phyloP scores from a whole-genome alignment of 2,113 vertebrate species.

The Myodes glareolus region DNA sequence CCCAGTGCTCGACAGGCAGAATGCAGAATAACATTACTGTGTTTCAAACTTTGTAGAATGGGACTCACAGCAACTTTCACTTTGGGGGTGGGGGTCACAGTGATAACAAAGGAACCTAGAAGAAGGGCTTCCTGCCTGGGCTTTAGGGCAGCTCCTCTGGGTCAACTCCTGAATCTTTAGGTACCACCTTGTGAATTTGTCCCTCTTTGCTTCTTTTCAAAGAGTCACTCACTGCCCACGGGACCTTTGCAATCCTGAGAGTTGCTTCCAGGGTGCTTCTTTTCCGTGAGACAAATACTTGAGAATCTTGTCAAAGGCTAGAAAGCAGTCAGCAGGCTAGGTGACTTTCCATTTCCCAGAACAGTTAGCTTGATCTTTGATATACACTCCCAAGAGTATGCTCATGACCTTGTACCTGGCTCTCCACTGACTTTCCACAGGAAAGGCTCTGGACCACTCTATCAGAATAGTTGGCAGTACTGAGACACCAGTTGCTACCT shows the following conservation, averaged over 20 bases:
- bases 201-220: not conserved
- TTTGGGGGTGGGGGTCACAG: not conserved
- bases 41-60: not conserved
- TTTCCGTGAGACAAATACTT: not conserved
- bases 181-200: not conserved
- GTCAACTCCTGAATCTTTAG: not conserved
- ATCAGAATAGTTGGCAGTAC: not conserved
- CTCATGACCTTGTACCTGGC: not conserved
- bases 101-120: not conserved
- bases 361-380: not conserved
- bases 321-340: not conserved
- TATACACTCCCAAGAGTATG: not conserved
- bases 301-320: not conserved
- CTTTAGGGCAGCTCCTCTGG: not conserved
- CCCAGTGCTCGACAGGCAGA: not conserved
- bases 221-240: not conserved
- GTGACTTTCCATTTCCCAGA: not conserved
- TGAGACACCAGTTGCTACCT: not conserved
- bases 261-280: slow-evolving; percentile 2
- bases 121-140: not conserved
- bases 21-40: not conserved
- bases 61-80: not conserved
- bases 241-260: not conserved
- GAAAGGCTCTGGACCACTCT: not conserved
- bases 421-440: not conserved